Conservation (phyloP, 2,888 invertebrate genomes). For the Rhogogaster chlorosoma region DNA sequence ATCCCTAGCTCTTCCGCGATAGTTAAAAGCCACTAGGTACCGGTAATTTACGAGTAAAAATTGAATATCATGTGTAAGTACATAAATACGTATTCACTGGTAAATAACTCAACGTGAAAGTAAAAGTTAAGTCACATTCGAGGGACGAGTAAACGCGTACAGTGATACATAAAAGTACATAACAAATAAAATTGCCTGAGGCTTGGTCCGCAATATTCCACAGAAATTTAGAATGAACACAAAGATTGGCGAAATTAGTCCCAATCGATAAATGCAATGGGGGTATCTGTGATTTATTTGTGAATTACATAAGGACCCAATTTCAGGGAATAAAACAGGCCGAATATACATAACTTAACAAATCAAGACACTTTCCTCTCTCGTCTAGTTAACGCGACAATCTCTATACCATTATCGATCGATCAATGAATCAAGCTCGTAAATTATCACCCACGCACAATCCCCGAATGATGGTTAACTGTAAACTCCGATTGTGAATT, state of each 20-base stretch:
- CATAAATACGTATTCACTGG: background rate
- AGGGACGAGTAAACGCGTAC: conserved; percentile 34
- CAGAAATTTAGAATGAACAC: conserved; percentile 26
- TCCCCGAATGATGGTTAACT: background rate
- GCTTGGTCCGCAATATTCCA: conserved; percentile 13
- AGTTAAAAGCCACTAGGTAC: background rate
- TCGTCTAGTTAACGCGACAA: background rate
- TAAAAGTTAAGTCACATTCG: conserved; percentile 40
- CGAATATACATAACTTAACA: background rate
- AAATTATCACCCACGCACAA: background rate
- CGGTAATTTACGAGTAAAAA: background rate
- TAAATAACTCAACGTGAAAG: conserved; percentile 38
- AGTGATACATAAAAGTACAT: conserved; percentile 21
- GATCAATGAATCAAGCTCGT: background rate
- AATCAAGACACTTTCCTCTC: background rate
- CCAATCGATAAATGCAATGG: background rate
- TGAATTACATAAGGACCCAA: background rate
- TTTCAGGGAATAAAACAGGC: conserved; percentile 6
- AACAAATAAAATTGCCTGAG: conserved; percentile 4
- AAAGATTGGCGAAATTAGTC: conserved; percentile 34
- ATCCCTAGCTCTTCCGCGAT: background rate
- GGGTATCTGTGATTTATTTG: background rate
- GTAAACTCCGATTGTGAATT: background rate
- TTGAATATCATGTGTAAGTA: background rate
- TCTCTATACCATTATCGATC: background rate